Percentiles rank a stretch among this genome's conserved stretches.
Evolutionary conservation across 2,797 vertebrate genomes (phyloP).

Genomic region (Cynodonichthys magdalenae): DNA sequence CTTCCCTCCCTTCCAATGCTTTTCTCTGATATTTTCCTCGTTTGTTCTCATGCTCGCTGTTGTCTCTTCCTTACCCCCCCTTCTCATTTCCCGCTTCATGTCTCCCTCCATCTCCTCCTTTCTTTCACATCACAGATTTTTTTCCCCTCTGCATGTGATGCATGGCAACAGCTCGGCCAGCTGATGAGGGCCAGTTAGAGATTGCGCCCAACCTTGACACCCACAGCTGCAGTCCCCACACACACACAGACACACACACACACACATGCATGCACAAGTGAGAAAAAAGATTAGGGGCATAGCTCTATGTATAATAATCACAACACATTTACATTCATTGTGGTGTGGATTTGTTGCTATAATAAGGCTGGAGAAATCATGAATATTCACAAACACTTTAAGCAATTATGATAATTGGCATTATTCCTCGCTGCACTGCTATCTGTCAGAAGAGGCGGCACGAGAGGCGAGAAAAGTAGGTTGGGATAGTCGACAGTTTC

Average conservation of each 20-base stretch:
- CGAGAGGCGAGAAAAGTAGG: conserved; percentile 72
- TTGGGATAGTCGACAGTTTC: conserved; percentile 69
- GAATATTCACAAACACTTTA: conserved; percentile 83
- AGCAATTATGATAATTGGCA: conserved; percentile 82
- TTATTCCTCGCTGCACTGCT: conserved; percentile 69
- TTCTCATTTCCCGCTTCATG: conserved; percentile 11
- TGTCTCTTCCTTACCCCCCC: not conserved
- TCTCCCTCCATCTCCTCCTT: conserved; percentile 8
- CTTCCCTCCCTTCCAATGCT: not conserved
- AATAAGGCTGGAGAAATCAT: conserved; percentile 78
- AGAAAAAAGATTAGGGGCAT: conserved; percentile 64
- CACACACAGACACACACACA: conserved; percentile 30
- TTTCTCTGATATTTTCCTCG: not conserved
- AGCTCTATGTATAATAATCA: conserved; percentile 73
- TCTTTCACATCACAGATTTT: conserved; percentile 17
- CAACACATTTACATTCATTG: conserved; percentile 77
- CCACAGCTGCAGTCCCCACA: conserved; percentile 66
- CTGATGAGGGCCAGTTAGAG: conserved; percentile 70
- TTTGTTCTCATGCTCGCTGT: not conserved
- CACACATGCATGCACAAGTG: conserved; percentile 25
- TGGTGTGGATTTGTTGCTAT: conserved; percentile 77
- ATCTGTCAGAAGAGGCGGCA: conserved; percentile 71
- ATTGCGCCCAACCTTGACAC: conserved; percentile 75
- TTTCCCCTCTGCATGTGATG: conserved; percentile 43
- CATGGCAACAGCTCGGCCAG: conserved; percentile 66